Evolutionary conservation across 2,888 invertebrate genomes (phyloP), one percentile per base, ranked within the genome.

Genomic region (Meghimatium bilineatum): DNA sequence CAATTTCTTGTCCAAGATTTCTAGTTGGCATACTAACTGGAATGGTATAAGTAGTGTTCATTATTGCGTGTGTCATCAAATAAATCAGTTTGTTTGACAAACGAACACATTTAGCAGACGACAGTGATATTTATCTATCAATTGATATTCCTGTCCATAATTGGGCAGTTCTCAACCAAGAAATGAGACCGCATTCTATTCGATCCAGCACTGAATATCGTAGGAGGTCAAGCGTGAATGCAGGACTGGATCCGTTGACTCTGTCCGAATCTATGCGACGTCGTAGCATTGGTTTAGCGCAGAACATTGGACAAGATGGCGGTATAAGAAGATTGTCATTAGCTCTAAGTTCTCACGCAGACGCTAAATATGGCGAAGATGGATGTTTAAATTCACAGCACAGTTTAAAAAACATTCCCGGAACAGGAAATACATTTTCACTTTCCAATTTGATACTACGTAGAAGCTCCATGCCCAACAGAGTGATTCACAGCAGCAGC

Each of bases 141-240:
- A n/a, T n/a, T n/a, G n/a, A n/a, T n/a, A n/a, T n/a, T n/a, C n/a
- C n/a, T n/a, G n/a, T n/a, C n/a, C n/a, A n/a, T n/a, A n/a, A n/a
- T n/a, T n/a, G 60, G 26, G n/a, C n/a, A n/a, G n/a, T n/a, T n/a
- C n/a, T n/a, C n/a, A n/a, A n/a, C n/a, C n/a, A n/a, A 56, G 56
- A 56, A 63, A 76, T 76, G 76, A 76, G 76, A 20, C 76, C 76
- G 1, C 76, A 76, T 38, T n/a, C n/a, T n/a, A 76, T 76, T 36
- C 76, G 76, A 20, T 60, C 76, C 10, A 76, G 76, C 38, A 76
- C 76, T 10, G 76, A 76, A 38, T 36, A 76, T 38, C 76, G 76
- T 20, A 56, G 76, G 5, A 56, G 76, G 34, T 76, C 76, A 26
- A 60, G 34, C 20, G 34, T 12, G 32, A 76, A 76, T n/a, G 17